Evolutionary conservation across 2,797 vertebrate genomes (phyloP), one percentile per base, ranked within the genome.

Genomic region (Triplophysa yarkandensis): DNA sequence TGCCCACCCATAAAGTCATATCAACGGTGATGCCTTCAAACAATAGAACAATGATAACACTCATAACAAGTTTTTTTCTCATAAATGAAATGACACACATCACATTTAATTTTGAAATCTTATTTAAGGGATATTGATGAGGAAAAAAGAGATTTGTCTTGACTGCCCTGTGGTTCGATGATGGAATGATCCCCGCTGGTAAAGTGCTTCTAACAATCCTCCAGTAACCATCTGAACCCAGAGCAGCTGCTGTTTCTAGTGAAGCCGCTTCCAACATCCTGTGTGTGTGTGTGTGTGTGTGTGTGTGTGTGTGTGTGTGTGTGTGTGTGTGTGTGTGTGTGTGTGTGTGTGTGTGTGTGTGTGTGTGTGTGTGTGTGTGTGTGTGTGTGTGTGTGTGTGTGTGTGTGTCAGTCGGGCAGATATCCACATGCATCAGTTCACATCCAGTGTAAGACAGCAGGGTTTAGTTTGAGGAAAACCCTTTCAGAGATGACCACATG

Each of bases 351-450:
- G n/a, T n/a, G n/a, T n/a, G n/a, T n/a, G n/a, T n/a, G n/a, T n/a
- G n/a, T n/a, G n/a, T n/a, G n/a, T n/a, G n/a, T n/a, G n/a, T n/a
- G n/a, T n/a, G n/a, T n/a, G n/a, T n/a, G n/a, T n/a, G n/a, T n/a
- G n/a, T n/a, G n/a, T n/a, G n/a, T n/a, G n/a, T n/a, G n/a, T n/a
- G n/a, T n/a, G n/a, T n/a, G n/a, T n/a, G n/a, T n/a, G n/a, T n/a
- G n/a, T n/a, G n/a, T n/a, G n/a, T n/a, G n/a, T n/a, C n/a, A n/a
- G 72, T 71, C 58, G 39, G 77, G 84, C 83, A 85, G 86, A 65
- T 80, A 69, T 81, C 77, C 86, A 81, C 76, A 86, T 75, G 85
- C 84, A 83, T 85, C 80, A 85, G 44, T 32, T 70, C 75, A 77
- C 82, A 85, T 81, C 72, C 77, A 85, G 80, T 17, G 65, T 66